phyloP scores from a whole-genome alignment of 2,888 invertebrate species.

The Petrophora chlorosata region DNA sequence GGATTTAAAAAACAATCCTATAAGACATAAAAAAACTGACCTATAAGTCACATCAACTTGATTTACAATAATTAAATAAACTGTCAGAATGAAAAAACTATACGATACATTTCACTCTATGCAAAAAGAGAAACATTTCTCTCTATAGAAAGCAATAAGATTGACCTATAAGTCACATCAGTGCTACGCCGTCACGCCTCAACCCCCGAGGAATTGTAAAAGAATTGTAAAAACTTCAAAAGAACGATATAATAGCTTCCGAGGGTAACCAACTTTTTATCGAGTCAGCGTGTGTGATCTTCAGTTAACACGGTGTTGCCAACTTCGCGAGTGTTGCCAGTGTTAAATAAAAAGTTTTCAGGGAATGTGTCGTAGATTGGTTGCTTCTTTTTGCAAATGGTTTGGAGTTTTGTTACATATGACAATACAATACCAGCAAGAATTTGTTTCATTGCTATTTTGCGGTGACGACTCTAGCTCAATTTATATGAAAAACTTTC shows the following conservation, averaged over 20 bases:
- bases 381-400: background rate
- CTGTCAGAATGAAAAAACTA: conserved; percentile 4
- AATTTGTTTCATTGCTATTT: too few relatives aligned
- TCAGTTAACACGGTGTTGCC: conserved; percentile 46
- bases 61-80: background rate
- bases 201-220: conserved; percentile 60
- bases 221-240: conserved; percentile 69
- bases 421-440: too few relatives aligned
- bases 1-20: too few relatives aligned
- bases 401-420: too few relatives aligned
- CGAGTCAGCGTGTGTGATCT: conserved; percentile 60
- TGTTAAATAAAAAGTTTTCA: conserved; percentile 17
- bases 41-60: conserved; percentile 1
- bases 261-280: conserved; percentile 66
- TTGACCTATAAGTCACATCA: conserved; percentile 17
- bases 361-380: background rate
- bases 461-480: too few relatives aligned
- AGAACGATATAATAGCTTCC: conserved; percentile 55
- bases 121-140: background rate
- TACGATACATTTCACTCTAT: background rate
- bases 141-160: conserved; percentile 14
- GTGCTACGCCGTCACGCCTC: conserved; percentile 34
- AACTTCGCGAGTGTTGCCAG: conserved; percentile 19
- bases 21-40: too few relatives aligned
- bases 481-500: too few relatives aligned